Conservation (phyloP, 2,113 vertebrate species). For the Circaetus cinerascens region DNA sequence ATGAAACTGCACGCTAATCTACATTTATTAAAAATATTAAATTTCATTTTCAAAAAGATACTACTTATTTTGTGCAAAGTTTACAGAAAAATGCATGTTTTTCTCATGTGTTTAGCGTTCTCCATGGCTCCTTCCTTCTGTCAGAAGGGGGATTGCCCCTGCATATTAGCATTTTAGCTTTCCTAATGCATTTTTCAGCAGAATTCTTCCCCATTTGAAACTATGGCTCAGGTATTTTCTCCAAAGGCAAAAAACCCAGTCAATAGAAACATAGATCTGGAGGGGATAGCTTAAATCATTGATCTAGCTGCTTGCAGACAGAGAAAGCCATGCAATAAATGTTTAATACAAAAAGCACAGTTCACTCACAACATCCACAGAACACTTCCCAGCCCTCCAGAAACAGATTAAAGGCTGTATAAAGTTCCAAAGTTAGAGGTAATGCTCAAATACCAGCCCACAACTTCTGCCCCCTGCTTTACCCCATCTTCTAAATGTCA, state of each 20-base stretch:
- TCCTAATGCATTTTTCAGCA: neutral
- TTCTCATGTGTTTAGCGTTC: neutral
- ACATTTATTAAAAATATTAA: neutral
- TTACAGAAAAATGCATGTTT: neutral
- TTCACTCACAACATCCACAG: neutral
- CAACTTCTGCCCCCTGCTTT: neutral
- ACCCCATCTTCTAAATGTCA: neutral
- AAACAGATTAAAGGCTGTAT: neutral
- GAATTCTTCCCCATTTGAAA: neutral
- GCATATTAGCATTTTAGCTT: neutral
- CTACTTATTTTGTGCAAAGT: neutral
- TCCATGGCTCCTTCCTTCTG: neutral
- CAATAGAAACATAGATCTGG: neutral
- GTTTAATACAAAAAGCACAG: neutral
- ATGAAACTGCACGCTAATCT: neutral
- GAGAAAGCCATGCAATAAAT: neutral
- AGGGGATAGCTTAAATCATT: neutral
- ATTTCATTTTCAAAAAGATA: neutral
- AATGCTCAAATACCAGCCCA: neutral
- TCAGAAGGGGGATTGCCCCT: neutral
- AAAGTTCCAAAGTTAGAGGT: neutral
- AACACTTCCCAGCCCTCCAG: neutral
- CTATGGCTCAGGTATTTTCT: neutral
- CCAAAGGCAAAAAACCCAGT: neutral
- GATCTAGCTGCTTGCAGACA: neutral